These are phyloP conservation scores for Deroptyus accipitrinus DNA, from an alignment of 2,113 vertebrate genomes.

Conservation along the genomic window DNA sequence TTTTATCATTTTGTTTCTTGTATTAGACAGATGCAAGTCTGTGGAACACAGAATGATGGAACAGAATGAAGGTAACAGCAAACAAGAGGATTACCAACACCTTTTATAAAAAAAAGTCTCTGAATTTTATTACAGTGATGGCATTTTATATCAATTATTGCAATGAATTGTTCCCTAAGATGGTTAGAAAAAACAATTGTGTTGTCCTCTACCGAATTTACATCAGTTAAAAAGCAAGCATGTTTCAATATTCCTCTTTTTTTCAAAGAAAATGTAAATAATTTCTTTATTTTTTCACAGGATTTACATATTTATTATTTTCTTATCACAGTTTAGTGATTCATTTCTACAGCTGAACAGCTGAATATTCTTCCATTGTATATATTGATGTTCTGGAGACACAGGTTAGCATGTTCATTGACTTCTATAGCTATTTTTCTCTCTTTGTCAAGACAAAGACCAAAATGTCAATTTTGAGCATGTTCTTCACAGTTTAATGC, in stretches of 20 bases:
- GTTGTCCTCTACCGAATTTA: constrained; percentile 95
- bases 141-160: constrained; percentile 98
- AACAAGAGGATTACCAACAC: constrained; percentile 78
- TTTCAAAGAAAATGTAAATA: constrained; percentile 85
- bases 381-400: constrained; percentile 80
- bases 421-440: constrained; percentile 75
- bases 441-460: constrained; percentile 74
- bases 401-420: constrained; percentile 79
- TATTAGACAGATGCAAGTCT: constrained; percentile 81
- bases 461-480: constrained; percentile 79
- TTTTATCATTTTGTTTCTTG: constrained; percentile 77
- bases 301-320: constrained; percentile 94
- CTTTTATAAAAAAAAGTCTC: constrained; percentile 83
- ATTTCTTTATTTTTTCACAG: constrained; percentile 84
- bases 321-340: constrained; percentile 86
- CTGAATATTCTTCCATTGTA: constrained; percentile 72
- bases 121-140: constrained; percentile 92
- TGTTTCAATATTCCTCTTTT: constrained; percentile 84
- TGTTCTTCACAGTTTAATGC: constrained; percentile 84
- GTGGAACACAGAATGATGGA: constrained; percentile 75
- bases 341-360: constrained; percentile 81
- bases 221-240: constrained; percentile 98
- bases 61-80: constrained; percentile 77
- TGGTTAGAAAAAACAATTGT: constrained; percentile 97
- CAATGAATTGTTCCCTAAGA: constrained; percentile 96